These are phyloP conservation scores for Nomada hirtipes DNA, from an alignment of 2,888 invertebrate genomes.

Conservation along the genomic window DNA sequence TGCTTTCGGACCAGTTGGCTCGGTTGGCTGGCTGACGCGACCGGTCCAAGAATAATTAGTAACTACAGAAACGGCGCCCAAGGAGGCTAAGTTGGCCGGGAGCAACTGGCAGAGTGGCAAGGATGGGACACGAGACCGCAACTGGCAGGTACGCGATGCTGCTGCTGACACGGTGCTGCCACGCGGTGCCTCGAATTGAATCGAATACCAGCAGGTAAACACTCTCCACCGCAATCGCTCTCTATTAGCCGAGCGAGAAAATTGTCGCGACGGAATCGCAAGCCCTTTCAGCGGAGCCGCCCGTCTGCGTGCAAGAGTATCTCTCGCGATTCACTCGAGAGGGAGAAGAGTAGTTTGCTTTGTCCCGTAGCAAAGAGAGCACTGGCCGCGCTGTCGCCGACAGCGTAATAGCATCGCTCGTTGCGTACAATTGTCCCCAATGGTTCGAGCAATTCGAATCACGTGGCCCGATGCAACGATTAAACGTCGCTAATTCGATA, in stretches of 20 bases:
- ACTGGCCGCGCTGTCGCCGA: not conserved
- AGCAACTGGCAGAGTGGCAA: slow-evolving; percentile 19
- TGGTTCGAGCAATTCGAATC: too few species aligned
- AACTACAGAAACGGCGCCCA: slow-evolving; percentile 51
- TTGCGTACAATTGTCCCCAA: too few species aligned
- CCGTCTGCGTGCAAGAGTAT: not conserved
- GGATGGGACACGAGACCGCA: slow-evolving; percentile 20
- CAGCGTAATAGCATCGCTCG: too few species aligned
- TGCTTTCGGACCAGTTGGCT: slow-evolving; percentile 41
- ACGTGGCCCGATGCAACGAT: not conserved
- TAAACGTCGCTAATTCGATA: slow-evolving; percentile 10
- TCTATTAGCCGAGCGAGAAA: not conserved
- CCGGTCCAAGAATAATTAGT: slow-evolving; percentile 70
- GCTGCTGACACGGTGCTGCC: slow-evolving; percentile 26
- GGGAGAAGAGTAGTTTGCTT: not conserved
- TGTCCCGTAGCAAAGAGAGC: not conserved
- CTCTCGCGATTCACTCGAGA: not conserved
- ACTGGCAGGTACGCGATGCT: slow-evolving; percentile 31
- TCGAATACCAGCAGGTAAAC: slow-evolving; percentile 29
- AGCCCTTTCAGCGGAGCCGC: not conserved
- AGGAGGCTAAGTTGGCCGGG: slow-evolving; percentile 49
- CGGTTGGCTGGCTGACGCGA: slow-evolving; percentile 32
- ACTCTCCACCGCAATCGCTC: not conserved
- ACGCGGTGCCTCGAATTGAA: slow-evolving; percentile 2
- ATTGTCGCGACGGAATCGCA: slow-evolving; percentile 10